These are phyloP conservation scores for Syngnathus rostellatus DNA, from an alignment of 2,797 vertebrate species.

Conservation along the genomic window DNA sequence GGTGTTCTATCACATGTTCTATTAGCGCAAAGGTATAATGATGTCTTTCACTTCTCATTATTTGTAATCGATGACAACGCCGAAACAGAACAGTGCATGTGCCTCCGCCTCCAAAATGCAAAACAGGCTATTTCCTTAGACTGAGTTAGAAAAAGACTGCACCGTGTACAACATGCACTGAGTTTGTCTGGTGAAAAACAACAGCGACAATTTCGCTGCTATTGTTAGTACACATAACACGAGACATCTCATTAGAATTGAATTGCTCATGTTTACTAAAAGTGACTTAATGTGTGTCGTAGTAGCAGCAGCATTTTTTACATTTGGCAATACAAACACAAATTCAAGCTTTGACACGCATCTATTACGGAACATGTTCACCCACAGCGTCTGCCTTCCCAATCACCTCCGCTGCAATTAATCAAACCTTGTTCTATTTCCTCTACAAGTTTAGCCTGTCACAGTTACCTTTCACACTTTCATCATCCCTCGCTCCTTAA, in stretches of 20 bases:
- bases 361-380: conserved; percentile 32
- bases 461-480: conserved; percentile 63
- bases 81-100: background rate
- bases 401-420: conserved; percentile 63
- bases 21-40: background rate
- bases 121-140: too few relatives aligned
- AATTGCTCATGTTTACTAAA: background rate
- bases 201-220: too few relatives aligned
- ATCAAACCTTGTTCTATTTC: conserved; percentile 61
- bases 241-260: background rate
- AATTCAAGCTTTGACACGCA: conserved; percentile 20
- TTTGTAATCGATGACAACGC: too few relatives aligned
- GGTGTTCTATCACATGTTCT: background rate
- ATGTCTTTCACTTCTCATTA: too few relatives aligned
- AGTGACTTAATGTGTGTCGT: background rate
- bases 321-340: conserved; percentile 5
- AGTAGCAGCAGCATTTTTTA: background rate
- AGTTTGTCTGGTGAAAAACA: too few relatives aligned
- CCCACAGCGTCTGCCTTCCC: conserved; percentile 48
- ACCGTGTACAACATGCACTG: too few relatives aligned
- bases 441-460: conserved; percentile 58
- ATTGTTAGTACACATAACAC: too few relatives aligned
- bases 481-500: conserved; percentile 57
- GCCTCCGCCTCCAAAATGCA: background rate
- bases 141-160: too few relatives aligned